These are phyloP conservation scores for Cistogaster globosa DNA, from an alignment of 2,888 invertebrate genomes.

Conservation along the genomic window DNA sequence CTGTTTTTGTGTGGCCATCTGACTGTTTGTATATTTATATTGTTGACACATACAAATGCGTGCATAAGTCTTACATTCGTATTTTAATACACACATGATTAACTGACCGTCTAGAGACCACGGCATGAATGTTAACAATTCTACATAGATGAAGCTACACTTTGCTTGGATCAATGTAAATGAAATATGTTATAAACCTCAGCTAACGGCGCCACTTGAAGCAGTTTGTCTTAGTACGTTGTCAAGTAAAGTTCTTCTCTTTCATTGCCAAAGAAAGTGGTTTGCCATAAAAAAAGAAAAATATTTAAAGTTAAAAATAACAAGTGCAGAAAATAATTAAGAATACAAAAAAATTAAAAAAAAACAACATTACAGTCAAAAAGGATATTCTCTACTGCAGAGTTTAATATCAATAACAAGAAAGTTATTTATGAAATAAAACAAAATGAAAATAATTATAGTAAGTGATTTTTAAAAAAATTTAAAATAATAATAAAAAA, in stretches of 20 bases:
- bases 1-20: neutral
- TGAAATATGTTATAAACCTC: conserved; percentile 81
- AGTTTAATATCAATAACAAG: neutral
- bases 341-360: conserved; percentile 17
- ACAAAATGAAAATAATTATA: conserved; percentile 60
- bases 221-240: conserved; percentile 82
- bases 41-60: conserved; percentile 18
- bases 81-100: neutral
- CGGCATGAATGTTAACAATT: conserved; percentile 56
- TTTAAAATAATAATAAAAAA: neutral
- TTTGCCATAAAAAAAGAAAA: conserved; percentile 18
- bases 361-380: neutral
- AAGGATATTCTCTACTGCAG: neutral
- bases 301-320: conserved; percentile 11
- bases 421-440: conserved; percentile 9
- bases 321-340: conserved; percentile 46
- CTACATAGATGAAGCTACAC: conserved; percentile 47
- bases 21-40: conserved; percentile 6
- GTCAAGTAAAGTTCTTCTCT: conserved; percentile 78
- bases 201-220: conserved; percentile 76
- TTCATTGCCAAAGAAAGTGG: conserved; percentile 57
- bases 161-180: conserved; percentile 34
- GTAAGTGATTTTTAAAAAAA: conserved; percentile 55
- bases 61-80: neutral
- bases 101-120: conserved; percentile 30